Evolutionary conservation across 2,113 vertebrate species (phyloP), one percentile per base, ranked within the genome.

Genomic region (Leucopsar rothschildi): DNA sequence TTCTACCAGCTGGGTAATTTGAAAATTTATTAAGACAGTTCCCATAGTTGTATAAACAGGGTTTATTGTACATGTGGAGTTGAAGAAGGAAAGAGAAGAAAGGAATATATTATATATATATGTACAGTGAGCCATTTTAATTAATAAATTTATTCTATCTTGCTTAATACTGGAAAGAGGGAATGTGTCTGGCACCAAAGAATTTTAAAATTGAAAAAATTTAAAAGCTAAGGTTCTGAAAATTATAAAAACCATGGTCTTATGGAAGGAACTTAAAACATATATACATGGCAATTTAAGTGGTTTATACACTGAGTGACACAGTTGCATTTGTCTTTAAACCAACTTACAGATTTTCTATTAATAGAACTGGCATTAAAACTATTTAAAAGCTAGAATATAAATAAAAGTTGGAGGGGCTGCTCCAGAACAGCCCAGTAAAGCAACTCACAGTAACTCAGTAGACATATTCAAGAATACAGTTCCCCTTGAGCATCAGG

Each of bases 111-210:
- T 94, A 91, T 92, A 95, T 96, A 96, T 96, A 95, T 96, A 96
- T 97, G 95, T 97, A 98, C 98, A 98, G 89, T 95, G 95, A 94
- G 93, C 89, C 94, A 72, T 96, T 96, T 96, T 89, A 89, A 92
- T 96, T 96, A 96, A 95, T 95, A 97, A 96, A 94, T 95, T 97
- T 92, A 90, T 96, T 96, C 93, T 97, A 81, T 95, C 94, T 97
- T 96, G 95, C 95, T 95, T 94, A 98, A 98, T 92, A 97, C 97
- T 98, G 97, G 88, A 94, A 97, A 96, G 86, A 96, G 65, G 97
- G 98, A 98, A 98, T 98, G 98, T 98, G 96, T 97, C 97, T 98
- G 97, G 97, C 97, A 97, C 94, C 95, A 97, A 97, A 97, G 77
- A 81, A 96, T 90, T 89, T 82, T 93, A 63, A 96, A 96, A 95